Base-by-base conservation (phyloP, 2,113 vertebrate genomes). In the Cairina moschata region DNA sequence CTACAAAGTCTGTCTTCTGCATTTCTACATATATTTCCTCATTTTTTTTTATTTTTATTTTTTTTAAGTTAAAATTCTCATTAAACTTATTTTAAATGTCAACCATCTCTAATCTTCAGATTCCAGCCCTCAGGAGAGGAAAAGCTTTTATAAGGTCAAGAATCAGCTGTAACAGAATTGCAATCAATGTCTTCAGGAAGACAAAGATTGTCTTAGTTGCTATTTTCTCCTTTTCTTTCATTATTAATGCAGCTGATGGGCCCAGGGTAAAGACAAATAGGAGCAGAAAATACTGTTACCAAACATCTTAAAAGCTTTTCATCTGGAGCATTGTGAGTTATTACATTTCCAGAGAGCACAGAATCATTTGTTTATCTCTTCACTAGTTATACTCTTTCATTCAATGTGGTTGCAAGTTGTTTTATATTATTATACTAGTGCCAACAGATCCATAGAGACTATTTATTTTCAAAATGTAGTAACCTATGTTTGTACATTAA, bases 231-330 rank as follows among this genome's bases (percentile, higher is more conserved):
- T 79, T 58, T 80, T 38, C 54, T 85, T 97, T 84, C 74, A 96
- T 97, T 96, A 96, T 96, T 96, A 92, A 96, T 96, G 88, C 40
- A 91, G 71, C 67, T 92, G 83, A 96, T 93, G 74, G 74, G 67
- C n/a, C 36, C 62, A 59, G 83, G n/a, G 81, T 94, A 92, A 95
- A 86, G 82, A 86, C 62, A 90, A 93, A 91, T 29, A 91, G 25
- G 28, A 96, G 50, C 15, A 87, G 66, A 93, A 96, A 92, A 96
- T 93, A 93, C 13, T 89, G 91, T 87, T 93, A 83, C 73, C 73
- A 95, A 91, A 93, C 91, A 92, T 69, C 78, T 94, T 95, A 94
- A 95, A 96, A 96, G 91, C 69, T 91, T 96, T 96, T 96, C 72
- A 74, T 91, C 78, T 73, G 77, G 83, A 91, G 76, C 90, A 66